phyloP scores from a whole-genome alignment of 2,113 vertebrate species.

The Carollia perspicillata region DNA sequence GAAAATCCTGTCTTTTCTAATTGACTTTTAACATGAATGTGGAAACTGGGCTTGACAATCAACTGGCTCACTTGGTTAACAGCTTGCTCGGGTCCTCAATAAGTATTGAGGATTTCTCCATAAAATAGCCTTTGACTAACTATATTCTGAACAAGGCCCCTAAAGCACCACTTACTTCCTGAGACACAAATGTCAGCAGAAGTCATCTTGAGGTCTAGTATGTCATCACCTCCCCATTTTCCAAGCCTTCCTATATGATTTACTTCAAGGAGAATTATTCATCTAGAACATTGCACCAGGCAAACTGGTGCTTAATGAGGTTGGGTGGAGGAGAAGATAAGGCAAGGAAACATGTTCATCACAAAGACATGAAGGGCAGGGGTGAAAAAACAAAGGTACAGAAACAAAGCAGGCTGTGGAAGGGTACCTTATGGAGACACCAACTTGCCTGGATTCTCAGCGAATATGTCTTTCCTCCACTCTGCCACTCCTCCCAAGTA shows the following conservation, averaged over 20 bases:
- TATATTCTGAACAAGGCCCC: neutral
- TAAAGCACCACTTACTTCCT: neutral
- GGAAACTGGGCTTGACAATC: conserved; percentile 41
- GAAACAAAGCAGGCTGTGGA: neutral
- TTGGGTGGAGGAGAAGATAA: neutral
- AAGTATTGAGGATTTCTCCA: conserved; percentile 28
- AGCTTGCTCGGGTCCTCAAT: neutral
- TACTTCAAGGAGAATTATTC: neutral
- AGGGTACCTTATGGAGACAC: neutral
- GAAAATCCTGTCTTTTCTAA: conserved; percentile 47
- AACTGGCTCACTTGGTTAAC: conserved; percentile 27
- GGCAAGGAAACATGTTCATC: neutral
- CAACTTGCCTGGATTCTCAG: neutral
- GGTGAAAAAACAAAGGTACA: neutral
- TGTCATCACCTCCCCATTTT: neutral
- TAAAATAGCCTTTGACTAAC: conserved; percentile 2
- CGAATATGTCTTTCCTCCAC: neutral
- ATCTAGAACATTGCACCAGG: neutral
- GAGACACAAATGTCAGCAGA: neutral
- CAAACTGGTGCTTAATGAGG: neutral
- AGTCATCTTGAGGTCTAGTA: neutral
- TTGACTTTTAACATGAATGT: conserved; percentile 49
- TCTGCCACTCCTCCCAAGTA: neutral
- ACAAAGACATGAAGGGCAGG: neutral
- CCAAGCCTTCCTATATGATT: neutral